A percentile compares a stretch with the other conserved stretches of the same genome.
Evolutionary conservation across 2,113 vertebrate genomes (phyloP).

Genomic region (Corythoichthys intestinalis): DNA sequence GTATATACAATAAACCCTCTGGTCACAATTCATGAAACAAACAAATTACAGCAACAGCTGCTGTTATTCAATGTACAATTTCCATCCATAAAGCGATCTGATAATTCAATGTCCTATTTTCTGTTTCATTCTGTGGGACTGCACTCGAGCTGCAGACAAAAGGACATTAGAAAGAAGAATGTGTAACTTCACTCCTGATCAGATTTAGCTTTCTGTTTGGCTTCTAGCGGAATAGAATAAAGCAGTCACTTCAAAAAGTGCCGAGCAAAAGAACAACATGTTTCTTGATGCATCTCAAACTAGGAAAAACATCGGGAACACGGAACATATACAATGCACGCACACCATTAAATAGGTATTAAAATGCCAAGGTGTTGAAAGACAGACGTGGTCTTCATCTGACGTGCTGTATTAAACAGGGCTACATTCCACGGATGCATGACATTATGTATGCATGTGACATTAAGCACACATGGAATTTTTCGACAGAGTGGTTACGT

Average conservation of each 20-base stretch:
- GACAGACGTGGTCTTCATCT: neutral
- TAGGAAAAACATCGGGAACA: neutral
- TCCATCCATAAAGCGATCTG: conserved; percentile 11
- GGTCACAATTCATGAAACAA: conserved; percentile 37
- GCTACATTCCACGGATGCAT: neutral
- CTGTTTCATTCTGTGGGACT: neutral
- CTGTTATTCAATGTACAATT: conserved; percentile 5
- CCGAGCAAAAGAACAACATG: too few relatives aligned
- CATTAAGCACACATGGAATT: neutral
- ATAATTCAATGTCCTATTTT: conserved; percentile 44
- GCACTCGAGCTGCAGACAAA: conserved; percentile 10
- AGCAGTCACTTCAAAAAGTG: too few relatives aligned
- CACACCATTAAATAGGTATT: neutral
- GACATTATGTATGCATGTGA: neutral
- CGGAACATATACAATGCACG: neutral
- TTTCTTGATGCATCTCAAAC: too few relatives aligned
- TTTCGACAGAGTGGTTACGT: neutral
- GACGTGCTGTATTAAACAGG: neutral
- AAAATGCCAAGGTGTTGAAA: conserved; percentile 9
- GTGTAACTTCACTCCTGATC: too few relatives aligned
- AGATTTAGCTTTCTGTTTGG: neutral
- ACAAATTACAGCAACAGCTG: conserved; percentile 12
- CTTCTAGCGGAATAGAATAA: too few relatives aligned
- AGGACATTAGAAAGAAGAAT: neutral
- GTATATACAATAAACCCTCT: neutral